A percentile compares a stretch with the other conserved stretches of the same genome.
Evolutionary conservation across 2,888 invertebrate genomes (phyloP).

Genomic region (Harpalus rufipes): DNA sequence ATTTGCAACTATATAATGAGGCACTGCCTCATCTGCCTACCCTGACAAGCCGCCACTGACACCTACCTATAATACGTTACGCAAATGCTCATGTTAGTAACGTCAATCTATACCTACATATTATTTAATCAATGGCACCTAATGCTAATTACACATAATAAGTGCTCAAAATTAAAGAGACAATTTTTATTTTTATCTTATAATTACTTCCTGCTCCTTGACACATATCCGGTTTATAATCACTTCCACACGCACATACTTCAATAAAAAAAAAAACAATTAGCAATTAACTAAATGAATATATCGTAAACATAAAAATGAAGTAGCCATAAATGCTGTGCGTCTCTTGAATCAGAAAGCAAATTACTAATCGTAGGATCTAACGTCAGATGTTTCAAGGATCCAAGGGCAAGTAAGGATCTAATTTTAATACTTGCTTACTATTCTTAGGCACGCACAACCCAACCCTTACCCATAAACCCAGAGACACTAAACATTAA

Average conservation of each 20-base stretch:
- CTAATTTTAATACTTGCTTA: conserved; percentile 19
- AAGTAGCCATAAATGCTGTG: conserved; percentile 1
- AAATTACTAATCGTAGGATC: conserved; percentile 10
- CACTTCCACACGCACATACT: background rate
- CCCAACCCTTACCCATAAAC: background rate
- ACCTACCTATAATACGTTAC: too few relatives aligned
- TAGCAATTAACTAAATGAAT: conserved; percentile 30
- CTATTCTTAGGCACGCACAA: conserved; percentile 18
- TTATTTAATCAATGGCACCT: too few relatives aligned
- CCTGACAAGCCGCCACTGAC: too few relatives aligned
- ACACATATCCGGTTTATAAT: conserved; percentile 1
- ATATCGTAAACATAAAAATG: conserved; percentile 8
- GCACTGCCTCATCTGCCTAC: too few relatives aligned
- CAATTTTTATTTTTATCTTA: background rate
- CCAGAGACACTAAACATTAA: background rate
- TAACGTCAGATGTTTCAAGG: conserved; percentile 6
- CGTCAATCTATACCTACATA: too few relatives aligned
- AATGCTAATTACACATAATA: too few relatives aligned
- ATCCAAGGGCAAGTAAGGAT: conserved; percentile 4
- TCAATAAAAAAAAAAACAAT: conserved; percentile 22
- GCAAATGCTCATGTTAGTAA: too few relatives aligned
- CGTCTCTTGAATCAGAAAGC: conserved; percentile 19
- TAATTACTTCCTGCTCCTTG: background rate
- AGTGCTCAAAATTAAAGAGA: background rate
- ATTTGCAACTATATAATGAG: too few relatives aligned